Conservation (phyloP, 64 coral and sea anemone species). For the Exaiptasia diaphana region DNA sequence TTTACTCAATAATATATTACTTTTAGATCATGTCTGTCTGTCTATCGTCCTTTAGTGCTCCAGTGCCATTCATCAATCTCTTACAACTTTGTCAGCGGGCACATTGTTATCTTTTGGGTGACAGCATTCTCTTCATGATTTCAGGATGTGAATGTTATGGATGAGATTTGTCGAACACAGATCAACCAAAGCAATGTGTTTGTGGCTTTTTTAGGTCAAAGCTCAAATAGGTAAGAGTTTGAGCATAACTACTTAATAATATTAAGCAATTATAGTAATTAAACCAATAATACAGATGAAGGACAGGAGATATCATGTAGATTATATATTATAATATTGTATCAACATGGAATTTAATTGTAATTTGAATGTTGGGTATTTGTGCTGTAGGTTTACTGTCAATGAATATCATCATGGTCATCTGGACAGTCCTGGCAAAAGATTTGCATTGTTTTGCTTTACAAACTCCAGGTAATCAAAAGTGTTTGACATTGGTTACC, state of each 20-base stretch:
- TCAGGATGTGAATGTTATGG: not conserved
- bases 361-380: not conserved
- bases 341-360: not conserved
- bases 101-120: too few relatives aligned
- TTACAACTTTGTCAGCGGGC: too few relatives aligned
- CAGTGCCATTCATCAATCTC: too few relatives aligned
- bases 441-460: constrained; percentile 46
- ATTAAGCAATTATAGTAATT: too few relatives aligned
- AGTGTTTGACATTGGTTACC: too few relatives aligned
- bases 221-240: constrained; percentile 51
- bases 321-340: too few relatives aligned
- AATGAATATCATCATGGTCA: constrained; percentile 42
- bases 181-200: constrained; percentile 46
- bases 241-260: too few relatives aligned
- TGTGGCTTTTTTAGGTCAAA: constrained; percentile 47
- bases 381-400: constrained; percentile 38
- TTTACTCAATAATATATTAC: too few relatives aligned
- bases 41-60: too few relatives aligned
- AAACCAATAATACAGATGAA: too few relatives aligned
- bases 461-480: constrained; percentile 40
- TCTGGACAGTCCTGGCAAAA: constrained; percentile 16
- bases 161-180: constrained; percentile 23
- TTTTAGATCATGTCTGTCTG: too few relatives aligned
- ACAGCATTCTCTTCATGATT: not conserved
- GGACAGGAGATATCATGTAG: too few relatives aligned